These are phyloP conservation scores for Tychaedon coryphoeus DNA, from an alignment of 2,113 vertebrate species.

Conservation along the genomic window DNA sequence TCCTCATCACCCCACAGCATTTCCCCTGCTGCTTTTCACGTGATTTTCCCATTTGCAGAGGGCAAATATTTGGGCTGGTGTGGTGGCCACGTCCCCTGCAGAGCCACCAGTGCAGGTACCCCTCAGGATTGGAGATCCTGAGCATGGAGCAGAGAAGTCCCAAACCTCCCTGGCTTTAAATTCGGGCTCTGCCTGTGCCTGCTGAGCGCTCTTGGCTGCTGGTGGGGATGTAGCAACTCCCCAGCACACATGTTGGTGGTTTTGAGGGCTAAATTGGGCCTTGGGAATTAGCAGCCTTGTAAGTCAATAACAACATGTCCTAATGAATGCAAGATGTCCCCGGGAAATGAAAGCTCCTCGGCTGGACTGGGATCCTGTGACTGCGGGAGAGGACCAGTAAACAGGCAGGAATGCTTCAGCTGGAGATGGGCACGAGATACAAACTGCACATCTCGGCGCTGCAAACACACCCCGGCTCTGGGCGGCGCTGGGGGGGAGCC, in stretches of 20 bases:
- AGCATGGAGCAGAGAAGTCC: background rate
- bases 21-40: accelerated
- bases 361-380: background rate
- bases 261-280: slow-evolving; percentile 54
- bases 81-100: accelerated
- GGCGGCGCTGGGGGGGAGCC: background rate
- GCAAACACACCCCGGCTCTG: background rate
- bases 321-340: slow-evolving; percentile 61
- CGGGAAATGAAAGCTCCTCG: slow-evolving; percentile 4
- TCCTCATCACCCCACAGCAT: accelerated
- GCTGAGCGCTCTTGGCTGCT: background rate
- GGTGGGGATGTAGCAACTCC: background rate
- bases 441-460: background rate
- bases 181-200: background rate
- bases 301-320: slow-evolving; percentile 42
- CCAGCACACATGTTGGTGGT: slow-evolving; percentile 45
- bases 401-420: slow-evolving; percentile 30
- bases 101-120: accelerated
- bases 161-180: background rate
- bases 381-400: slow-evolving; percentile 18
- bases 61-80: accelerated
- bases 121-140: background rate
- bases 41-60: accelerated
- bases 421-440: slow-evolving; percentile 61
- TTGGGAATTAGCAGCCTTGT: slow-evolving; percentile 53